These are phyloP conservation scores for Cygnus buccinator DNA, from an alignment of 2,113 vertebrate genomes.

Conservation along the genomic window DNA sequence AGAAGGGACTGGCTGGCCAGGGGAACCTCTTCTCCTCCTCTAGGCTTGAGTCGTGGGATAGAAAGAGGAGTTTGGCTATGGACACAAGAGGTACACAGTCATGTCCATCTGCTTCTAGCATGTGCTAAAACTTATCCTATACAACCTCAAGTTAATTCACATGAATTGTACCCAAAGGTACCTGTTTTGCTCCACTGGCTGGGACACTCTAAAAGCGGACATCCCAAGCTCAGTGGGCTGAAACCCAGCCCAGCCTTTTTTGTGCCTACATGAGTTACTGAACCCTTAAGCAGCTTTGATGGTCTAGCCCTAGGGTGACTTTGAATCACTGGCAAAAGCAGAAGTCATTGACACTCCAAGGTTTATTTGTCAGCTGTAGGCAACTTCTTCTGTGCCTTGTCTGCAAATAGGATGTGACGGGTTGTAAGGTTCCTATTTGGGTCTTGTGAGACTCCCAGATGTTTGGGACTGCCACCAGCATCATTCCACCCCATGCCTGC, in stretches of 20 bases:
- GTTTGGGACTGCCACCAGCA: neutral
- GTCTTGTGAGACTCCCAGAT: neutral
- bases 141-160: neutral
- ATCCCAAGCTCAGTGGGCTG: neutral
- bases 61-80: neutral
- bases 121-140: neutral
- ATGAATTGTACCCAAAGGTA: neutral
- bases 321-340: neutral
- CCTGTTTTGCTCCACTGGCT: neutral
- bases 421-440: neutral
- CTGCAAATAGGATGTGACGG: accelerated
- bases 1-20: neutral
- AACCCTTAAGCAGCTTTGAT: neutral
- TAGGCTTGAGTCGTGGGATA: neutral
- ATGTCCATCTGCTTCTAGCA: accelerated
- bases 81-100: neutral
- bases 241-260: neutral
- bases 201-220: neutral
- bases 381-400: neutral
- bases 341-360: neutral
- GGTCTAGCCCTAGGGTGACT: neutral
- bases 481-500: neutral
- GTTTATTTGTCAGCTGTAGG: neutral
- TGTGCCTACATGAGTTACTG: neutral
- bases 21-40: neutral